Conservation (phyloP, 2,888 invertebrate species). For the Cryptophagus acutangulus region DNA sequence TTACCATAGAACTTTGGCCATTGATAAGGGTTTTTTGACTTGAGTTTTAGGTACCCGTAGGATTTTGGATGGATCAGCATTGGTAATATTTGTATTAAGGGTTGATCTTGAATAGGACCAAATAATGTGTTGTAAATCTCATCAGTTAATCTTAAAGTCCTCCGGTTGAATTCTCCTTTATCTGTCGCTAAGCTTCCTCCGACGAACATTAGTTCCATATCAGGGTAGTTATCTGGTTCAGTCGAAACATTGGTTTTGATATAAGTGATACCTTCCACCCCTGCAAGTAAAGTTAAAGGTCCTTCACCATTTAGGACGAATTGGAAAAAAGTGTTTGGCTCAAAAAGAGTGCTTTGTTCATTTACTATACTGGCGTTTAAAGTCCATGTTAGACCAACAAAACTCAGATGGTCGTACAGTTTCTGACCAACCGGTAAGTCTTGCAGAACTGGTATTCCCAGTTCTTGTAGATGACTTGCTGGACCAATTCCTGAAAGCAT, state of each 20-base stretch:
- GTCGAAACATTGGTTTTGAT: conserved; percentile 53
- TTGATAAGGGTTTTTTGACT: conserved; percentile 64
- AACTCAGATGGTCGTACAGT: conserved; percentile 60
- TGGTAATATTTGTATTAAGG: conserved; percentile 52
- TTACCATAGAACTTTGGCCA: conserved; percentile 74
- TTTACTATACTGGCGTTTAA: conserved; percentile 29
- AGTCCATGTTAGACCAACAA: conserved; percentile 47
- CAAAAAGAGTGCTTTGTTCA: conserved; percentile 18
- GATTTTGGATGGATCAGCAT: conserved; percentile 70
- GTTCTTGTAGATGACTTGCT: conserved; percentile 53
- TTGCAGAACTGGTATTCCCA: conserved; percentile 56
- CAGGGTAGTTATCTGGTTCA: conserved; percentile 54
- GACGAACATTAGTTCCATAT: conserved; percentile 65
- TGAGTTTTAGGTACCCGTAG: conserved; percentile 63
- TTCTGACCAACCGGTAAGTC: conserved; percentile 65
- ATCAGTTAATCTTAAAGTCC: conserved; percentile 53
- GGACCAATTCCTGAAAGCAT: conserved; percentile 75
- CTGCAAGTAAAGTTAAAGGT: conserved; percentile 53
- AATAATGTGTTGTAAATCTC: conserved; percentile 55
- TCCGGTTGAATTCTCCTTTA: conserved; percentile 33
- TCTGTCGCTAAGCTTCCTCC: conserved; percentile 49
- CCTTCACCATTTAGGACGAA: conserved; percentile 50
- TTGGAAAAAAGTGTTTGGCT: conserved; percentile 41
- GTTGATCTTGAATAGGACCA: conserved; percentile 49
- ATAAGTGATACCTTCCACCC: conserved; percentile 57